These are phyloP conservation scores for Amyelois transitella DNA, from an alignment of 1,140 invertebrate species.

Conservation along the genomic window DNA sequence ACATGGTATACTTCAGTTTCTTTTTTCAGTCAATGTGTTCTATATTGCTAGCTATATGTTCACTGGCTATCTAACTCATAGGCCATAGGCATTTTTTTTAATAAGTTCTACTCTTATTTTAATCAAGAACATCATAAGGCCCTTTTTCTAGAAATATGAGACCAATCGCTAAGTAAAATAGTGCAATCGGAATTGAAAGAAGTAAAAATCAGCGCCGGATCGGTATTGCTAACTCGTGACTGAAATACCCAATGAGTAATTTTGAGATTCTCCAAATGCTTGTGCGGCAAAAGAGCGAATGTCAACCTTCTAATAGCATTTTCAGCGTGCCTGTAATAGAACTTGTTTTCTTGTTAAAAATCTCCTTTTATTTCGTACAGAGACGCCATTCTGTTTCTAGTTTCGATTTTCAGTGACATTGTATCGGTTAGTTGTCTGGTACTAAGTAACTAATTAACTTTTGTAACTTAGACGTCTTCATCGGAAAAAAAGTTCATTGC, in stretches of 20 bases:
- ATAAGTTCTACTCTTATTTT: neutral
- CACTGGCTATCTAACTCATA: too few species aligned
- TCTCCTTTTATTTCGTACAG: neutral
- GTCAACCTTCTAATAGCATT: constrained; percentile 62
- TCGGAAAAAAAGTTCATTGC: neutral
- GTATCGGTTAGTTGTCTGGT: neutral
- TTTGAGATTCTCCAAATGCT: constrained; percentile 63
- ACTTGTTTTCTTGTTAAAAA: constrained; percentile 40
- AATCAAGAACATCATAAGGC: neutral
- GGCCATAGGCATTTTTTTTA: too few species aligned
- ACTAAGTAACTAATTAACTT: neutral
- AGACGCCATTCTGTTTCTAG: neutral
- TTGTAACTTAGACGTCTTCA: neutral
- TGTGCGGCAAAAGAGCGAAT: constrained; percentile 49
- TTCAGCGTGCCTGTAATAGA: constrained; percentile 52
- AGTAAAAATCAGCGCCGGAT: constrained; percentile 68
- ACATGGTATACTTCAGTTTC: too few species aligned
- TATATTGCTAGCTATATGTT: too few species aligned
- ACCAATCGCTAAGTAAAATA: constrained; percentile 63
- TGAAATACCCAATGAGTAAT: constrained; percentile 69
- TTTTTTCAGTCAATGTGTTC: too few species aligned
- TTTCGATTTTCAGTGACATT: neutral
- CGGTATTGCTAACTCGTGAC: constrained; percentile 56
- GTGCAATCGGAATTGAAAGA: constrained; percentile 67
- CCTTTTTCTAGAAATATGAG: constrained; percentile 36